Percentiles rank a stretch among this genome's conserved stretches.
Evolutionary conservation across 53 echinoderm and acorn worm genomes (phyloP).

Genomic region (Paracentrotus lividus): DNA sequence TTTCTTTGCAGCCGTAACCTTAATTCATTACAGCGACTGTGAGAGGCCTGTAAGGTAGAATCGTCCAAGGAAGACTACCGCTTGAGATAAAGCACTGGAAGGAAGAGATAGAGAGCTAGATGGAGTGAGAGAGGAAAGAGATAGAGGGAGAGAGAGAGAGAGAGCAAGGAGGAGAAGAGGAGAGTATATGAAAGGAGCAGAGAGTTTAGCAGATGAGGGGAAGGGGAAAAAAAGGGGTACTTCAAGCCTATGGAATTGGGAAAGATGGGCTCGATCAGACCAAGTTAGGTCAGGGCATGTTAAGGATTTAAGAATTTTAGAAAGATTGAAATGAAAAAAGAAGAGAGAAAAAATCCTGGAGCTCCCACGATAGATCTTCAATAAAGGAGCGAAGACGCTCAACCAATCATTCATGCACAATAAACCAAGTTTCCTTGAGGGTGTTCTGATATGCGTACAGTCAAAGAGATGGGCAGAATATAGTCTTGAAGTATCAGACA

Average conservation of each 20-base stretch:
- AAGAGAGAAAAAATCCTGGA: conserved; percentile 4
- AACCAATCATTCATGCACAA: conserved; percentile 35
- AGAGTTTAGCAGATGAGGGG: not conserved
- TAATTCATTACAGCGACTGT: not conserved
- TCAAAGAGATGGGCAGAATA: not conserved
- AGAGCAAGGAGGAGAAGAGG: not conserved
- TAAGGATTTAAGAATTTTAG: not conserved
- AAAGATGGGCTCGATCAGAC: too few species aligned
- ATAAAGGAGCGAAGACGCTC: not conserved
- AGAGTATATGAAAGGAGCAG: not conserved
- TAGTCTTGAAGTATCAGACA: not conserved
- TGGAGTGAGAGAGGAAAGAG: not conserved
- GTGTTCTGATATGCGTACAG: not conserved
- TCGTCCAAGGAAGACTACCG: not conserved
- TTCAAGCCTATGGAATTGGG: not conserved
- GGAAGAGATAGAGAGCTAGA: not conserved
- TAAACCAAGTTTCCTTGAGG: not conserved
- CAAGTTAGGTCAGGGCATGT: too few species aligned
- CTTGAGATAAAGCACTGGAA: not conserved
- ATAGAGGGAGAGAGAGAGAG: not conserved
- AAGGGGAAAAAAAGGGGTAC: not conserved
- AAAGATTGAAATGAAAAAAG: not conserved
- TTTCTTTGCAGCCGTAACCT: not conserved
- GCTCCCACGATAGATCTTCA: not conserved
- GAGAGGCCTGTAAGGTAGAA: conserved; percentile 4